Evolutionary conservation across 2,113 vertebrate genomes (phyloP).

Genomic region (Actenoides lindsayi): DNA sequence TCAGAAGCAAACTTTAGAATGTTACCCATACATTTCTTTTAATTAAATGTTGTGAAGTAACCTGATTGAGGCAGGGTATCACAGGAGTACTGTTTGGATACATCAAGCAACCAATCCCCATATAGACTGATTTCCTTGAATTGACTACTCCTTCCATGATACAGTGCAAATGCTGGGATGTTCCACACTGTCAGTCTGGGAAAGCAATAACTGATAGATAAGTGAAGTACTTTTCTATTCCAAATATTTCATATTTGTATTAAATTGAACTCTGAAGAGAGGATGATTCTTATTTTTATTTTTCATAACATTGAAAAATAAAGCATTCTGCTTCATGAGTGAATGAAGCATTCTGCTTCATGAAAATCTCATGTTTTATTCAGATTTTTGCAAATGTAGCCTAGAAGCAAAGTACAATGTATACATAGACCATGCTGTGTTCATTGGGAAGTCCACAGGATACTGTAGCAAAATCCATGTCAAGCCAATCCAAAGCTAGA

Average conservation of each 20-base stretch:
- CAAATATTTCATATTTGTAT: neutral
- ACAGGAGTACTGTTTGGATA: fast-evolving
- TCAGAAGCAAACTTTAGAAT: neutral
- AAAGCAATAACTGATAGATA: neutral
- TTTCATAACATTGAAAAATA: neutral
- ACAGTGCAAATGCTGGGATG: neutral
- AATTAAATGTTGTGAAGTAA: neutral
- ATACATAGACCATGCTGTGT: neutral
- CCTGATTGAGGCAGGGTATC: neutral
- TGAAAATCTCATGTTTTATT: neutral
- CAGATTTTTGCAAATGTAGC: neutral
- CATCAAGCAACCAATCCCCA: neutral
- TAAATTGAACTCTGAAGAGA: neutral
- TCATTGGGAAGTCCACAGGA: neutral
- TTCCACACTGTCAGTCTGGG: neutral
- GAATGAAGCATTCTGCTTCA: neutral
- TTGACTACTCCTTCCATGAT: neutral
- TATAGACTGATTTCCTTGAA: neutral
- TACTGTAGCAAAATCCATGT: neutral
- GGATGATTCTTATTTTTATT: neutral
- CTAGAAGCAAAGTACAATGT: neutral
- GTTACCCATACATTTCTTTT: neutral
- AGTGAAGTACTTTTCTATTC: neutral
- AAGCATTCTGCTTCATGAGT: neutral
- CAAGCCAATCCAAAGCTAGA: neutral